Evolutionary conservation across 2,113 vertebrate genomes (phyloP).

Genomic region (Corythoichthys intestinalis): DNA sequence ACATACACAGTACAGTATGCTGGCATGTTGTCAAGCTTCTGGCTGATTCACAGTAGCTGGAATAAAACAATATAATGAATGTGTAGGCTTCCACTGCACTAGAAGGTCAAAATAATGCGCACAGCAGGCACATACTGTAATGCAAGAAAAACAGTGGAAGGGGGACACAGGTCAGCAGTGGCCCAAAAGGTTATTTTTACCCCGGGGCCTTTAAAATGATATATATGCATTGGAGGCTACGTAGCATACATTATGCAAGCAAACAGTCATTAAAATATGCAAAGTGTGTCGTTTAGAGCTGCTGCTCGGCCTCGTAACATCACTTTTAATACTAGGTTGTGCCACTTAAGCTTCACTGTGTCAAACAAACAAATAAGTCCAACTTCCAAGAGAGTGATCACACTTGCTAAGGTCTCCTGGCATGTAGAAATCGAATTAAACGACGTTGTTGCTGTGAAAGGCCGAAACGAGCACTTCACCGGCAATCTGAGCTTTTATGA

Average conservation of each 20-base stretch:
- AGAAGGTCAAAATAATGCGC: slow-evolving; percentile 1
- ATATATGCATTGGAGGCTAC: neutral
- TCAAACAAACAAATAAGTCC: slow-evolving; percentile 2
- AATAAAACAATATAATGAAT: slow-evolving; percentile 6
- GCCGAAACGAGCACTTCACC: slow-evolving; percentile 36
- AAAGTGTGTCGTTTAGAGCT: neutral
- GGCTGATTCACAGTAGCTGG: neutral
- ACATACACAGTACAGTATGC: neutral
- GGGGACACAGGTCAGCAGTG: neutral
- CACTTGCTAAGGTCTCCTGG: slow-evolving; percentile 9
- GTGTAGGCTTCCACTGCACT: neutral
- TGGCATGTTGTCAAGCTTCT: neutral
- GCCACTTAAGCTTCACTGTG: neutral
- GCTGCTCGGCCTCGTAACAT: neutral
- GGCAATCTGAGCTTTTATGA: slow-evolving; percentile 49
- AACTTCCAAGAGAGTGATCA: slow-evolving; percentile 30
- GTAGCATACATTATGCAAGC: slow-evolving; percentile 4
- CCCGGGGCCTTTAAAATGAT: neutral
- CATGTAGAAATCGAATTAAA: slow-evolving; percentile 48
- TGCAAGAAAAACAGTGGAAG: neutral
- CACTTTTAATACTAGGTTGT: slow-evolving; percentile 2
- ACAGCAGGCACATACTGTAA: neutral
- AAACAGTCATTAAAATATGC: slow-evolving; percentile 3
- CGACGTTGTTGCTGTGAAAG: slow-evolving; percentile 42
- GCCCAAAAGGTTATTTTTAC: neutral